Percentiles rank a stretch among this genome's conserved stretches.
Evolutionary conservation across 2,113 vertebrate genomes (phyloP).

Genomic region (Grammomys dolichurus): DNA sequence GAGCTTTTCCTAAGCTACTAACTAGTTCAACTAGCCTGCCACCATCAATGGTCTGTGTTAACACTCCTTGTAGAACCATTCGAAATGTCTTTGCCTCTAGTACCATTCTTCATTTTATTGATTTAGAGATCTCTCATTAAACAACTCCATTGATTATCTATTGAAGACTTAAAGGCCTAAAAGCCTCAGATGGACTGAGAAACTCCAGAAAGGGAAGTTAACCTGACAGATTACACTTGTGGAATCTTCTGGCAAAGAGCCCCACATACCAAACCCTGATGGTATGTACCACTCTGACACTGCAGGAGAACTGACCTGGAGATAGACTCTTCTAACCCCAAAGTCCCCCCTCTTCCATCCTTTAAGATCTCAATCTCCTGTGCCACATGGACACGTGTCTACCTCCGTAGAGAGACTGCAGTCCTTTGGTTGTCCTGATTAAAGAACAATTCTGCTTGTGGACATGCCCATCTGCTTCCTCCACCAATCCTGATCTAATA

Average conservation of each 20-base stretch:
- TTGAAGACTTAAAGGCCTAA: background rate
- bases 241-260: background rate
- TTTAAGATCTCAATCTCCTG: background rate
- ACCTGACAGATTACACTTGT: background rate
- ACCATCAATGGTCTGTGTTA: background rate
- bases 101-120: slow-evolving; percentile 39
- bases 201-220: background rate
- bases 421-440: background rate
- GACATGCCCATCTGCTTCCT: background rate
- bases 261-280: background rate
- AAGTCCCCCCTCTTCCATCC: background rate
- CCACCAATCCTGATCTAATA: background rate
- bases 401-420: background rate
- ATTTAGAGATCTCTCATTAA: slow-evolving; percentile 40
- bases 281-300: background rate
- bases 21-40: background rate
- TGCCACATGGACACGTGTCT: background rate
- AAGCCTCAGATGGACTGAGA: background rate
- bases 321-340: background rate
- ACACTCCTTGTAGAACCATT: background rate
- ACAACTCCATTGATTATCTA: background rate
- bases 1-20: background rate
- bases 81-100: background rate
- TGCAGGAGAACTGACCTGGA: background rate
- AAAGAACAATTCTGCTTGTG: background rate